Base-by-base conservation (phyloP, 2,797 vertebrate species). In the Sebastes itinus region DNA sequence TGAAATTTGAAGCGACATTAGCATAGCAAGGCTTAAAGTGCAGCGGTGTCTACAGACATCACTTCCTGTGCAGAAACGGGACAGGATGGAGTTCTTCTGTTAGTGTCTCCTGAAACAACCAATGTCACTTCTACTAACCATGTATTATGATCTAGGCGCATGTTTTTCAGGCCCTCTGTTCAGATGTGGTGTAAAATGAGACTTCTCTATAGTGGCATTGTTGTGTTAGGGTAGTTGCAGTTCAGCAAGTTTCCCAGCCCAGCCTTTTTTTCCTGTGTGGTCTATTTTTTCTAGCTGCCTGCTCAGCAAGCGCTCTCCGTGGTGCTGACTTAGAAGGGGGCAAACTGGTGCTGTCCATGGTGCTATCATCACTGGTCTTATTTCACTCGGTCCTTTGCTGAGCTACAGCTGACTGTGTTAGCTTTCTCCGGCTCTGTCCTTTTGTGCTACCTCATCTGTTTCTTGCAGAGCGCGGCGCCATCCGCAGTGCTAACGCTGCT, bases 401-500 rank as follows among this genome's bases (percentile, higher is more conserved):
- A 89, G 87, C 88, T 89, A 42, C 83, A 78, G 69, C 89, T 85
- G 84, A 92, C 86, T 83, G 71, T 59, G 46, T 85, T 82, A 10
- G 16, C 72, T 72, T 88, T 73, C 72, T 58, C 75, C 35, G n/a
- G 49, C 80, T 61, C 52, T 62, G 54, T 78, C 72, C 78, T 78
- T 54, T 90, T 85, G 72, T 91, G 82, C 90, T 72, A 28, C 56
- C 88, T 93, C 92, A 90, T 85, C 87, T 82, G 73, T 89, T 92
- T 89, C 71, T 23, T 27, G 42, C 60, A 6, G 85, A 76, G 80
- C 38, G 10, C 58, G 1, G 1, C 72, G 84, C 49, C 46, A 69
- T 81, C 67, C 14, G n/a, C 83, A 79, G 60, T 84, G 82, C 87
- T 85, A 84, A 88, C 75, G 58, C 75, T 79, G 86, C 89, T 80